Base-by-base conservation (phyloP, 2,113 vertebrate genomes). In the Origma solitaria region DNA sequence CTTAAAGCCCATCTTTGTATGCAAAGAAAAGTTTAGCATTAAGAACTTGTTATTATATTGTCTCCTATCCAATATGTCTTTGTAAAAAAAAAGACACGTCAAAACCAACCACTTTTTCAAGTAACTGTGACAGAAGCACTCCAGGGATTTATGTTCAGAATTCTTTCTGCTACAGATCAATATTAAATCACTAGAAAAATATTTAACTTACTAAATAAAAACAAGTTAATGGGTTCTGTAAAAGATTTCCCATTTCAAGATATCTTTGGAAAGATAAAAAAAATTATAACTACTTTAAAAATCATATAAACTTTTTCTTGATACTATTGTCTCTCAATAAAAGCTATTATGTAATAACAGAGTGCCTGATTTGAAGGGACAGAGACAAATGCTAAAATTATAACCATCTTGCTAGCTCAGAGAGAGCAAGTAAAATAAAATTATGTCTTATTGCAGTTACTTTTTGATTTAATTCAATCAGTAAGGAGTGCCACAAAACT, bases 391-490 rank as follows among this genome's bases (percentile, higher is more conserved):
- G 64, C 25, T 92, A 33, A 75, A 51, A 71, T 83, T 64, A 33
- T 33, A 81, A n/a, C 31, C 37, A 65, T 40, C 56, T 61, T 77
- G 38, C 45, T 45, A 78, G 25, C 31, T 88, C 73, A 75, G 6
- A 90, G 35, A 86, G 6, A 86, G 30, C 19, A 90, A 82, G 23
- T 58, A 88, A 94, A 95, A 93, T 38, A 92, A 88, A 93, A 49
- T 69, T 71, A 73, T 15, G 20, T 24, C 64, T 78, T 65, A 53
- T 7, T 81, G 68, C 18, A 78, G n/a, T 49, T 93, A 78, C 19
- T 78, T 92, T 88, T 81, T 30, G 24, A 70, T 91, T 77, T 44
- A 91, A 90, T 81, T 94, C 56, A 31, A 88, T 62, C 70, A 53
- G 57, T 89, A 71, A 44, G 22, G 65, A 92, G 72, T 21, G 79